Base-by-base conservation (phyloP, 2,888 invertebrate species). In the Acleris laterana region DNA sequence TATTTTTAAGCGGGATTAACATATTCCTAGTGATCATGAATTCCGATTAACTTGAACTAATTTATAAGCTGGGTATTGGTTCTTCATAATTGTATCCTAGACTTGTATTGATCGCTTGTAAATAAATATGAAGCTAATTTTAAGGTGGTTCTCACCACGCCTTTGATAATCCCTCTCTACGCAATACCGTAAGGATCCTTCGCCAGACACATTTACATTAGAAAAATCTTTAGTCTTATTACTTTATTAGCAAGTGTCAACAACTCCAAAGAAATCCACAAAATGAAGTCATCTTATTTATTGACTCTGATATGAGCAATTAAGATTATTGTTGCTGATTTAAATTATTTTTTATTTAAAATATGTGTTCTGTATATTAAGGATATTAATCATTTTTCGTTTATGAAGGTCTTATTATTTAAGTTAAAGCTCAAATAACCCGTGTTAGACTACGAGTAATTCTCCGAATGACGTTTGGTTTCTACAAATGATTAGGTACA, bases 321-420 rank as follows among this genome's bases (percentile, higher is more conserved):
- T 88, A 85, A 78, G 78, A 81, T 83, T 84, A 84, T 88, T 87
- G 82, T 88, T 87, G 87, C 81, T 84, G 80, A 84, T 86, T 85
- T 87, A 89, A 90, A 89, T 89, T 90, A 88, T 89, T 89, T 84
- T 87, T 83, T 46, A 83, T 84, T 86, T 84, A 75, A 79, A 77
- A 83, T 80, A 85, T 83, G 85, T 90, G 86, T 89, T 91, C 85
- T 91, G 88, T 91, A 89, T 90, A 90, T 90, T 89, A 85, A 84
- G 85, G 75, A 80, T 84, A 82, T 78, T 77, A 83, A 88, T 85
- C 83, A 78, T 79, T 84, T 38, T 75, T 72, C 68, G 68, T 74
- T 79, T 73, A 81, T 87, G 81, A 87, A 82, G 74, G 85, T 85
- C 81, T 87, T 75, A 71, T 68, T 82, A 72, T 71, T 81, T 84